These are phyloP conservation scores for Drosophila koepferae DNA, from an alignment of 2,888 invertebrate species.

Conservation along the genomic window DNA sequence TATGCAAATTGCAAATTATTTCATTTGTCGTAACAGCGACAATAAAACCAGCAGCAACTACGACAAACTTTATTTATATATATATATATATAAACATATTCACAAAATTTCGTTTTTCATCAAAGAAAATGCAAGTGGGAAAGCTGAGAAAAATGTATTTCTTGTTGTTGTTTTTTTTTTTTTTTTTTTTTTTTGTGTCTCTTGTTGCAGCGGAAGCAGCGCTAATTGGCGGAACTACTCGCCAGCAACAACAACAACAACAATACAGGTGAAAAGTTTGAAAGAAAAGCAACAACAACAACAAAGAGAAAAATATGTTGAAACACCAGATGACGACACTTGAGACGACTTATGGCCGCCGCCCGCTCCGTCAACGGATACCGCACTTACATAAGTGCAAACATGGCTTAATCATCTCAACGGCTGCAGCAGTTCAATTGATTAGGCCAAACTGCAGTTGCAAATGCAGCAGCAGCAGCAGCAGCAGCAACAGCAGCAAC, in stretches of 20 bases:
- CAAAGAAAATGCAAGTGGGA: constrained; percentile 53
- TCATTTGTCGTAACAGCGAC: constrained; percentile 47
- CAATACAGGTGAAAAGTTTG: constrained; percentile 31
- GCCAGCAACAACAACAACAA: constrained; percentile 33
- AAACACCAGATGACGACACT: constrained; percentile 75
- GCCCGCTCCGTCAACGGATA: constrained; percentile 66
- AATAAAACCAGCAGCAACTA: constrained; percentile 5
- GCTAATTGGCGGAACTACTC: constrained; percentile 79
- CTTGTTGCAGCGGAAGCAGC: constrained; percentile 71
- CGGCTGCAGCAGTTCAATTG: constrained; percentile 63
- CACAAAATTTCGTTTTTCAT: constrained; percentile 31
- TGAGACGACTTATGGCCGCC: constrained; percentile 70
- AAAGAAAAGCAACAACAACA: constrained; percentile 5
- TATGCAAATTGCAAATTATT: constrained; percentile 75
- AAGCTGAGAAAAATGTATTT: constrained; percentile 59
- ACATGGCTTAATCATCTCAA: constrained; percentile 78
- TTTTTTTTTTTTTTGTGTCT: constrained; percentile 31
- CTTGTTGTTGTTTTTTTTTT: not conserved
- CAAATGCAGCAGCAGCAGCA: constrained; percentile 5
- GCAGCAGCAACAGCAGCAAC: not conserved
- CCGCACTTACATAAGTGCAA: constrained; percentile 75
- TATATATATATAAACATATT: not conserved
- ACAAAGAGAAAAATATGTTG: constrained; percentile 53
- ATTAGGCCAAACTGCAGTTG: constrained; percentile 52
- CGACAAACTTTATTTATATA: constrained; percentile 18